Percentiles rank a stretch among this genome's conserved stretches.
These are phyloP conservation scores for Heteromurus nitidus DNA, from an alignment of 2,888 invertebrate species.

Conservation along the genomic window DNA sequence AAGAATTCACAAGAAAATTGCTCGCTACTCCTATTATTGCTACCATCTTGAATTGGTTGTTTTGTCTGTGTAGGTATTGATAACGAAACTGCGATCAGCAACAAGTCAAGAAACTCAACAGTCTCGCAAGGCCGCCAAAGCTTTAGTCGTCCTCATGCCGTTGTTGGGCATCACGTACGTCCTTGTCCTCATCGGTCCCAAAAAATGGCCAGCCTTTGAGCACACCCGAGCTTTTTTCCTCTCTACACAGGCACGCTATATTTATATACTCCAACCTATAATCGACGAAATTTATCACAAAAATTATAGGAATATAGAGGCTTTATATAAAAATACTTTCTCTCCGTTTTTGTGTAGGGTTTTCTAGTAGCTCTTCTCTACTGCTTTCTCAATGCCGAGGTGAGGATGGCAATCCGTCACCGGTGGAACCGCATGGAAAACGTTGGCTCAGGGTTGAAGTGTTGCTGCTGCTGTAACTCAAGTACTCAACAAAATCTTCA, in stretches of 20 bases:
- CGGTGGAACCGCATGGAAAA: constrained; percentile 86
- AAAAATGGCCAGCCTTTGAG: constrained; percentile 84
- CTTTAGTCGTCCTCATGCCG: constrained; percentile 92
- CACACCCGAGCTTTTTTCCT: constrained; percentile 87
- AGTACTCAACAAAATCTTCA: constrained; percentile 42
- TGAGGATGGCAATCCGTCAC: constrained; percentile 88
- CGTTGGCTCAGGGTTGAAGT: constrained; percentile 75
- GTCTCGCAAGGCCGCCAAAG: constrained; percentile 89
- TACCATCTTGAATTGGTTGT: constrained; percentile 70
- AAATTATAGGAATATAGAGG: too few species aligned
- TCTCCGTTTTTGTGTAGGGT: constrained; percentile 82
- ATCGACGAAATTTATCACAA: not conserved
- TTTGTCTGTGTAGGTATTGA: constrained; percentile 82
- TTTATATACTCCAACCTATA: not conserved
- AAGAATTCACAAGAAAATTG: too few species aligned
- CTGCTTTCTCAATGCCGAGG: constrained; percentile 94
- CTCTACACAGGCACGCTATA: constrained; percentile 86
- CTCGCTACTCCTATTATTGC: too few species aligned
- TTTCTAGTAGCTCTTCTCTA: constrained; percentile 92
- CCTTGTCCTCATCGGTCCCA: constrained; percentile 87
- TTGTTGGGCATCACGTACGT: constrained; percentile 93
- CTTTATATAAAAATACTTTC: too few species aligned
- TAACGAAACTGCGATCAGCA: constrained; percentile 93
- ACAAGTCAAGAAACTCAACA: constrained; percentile 93
- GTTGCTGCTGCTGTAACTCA: constrained; percentile 49